Conservation (phyloP, 2,797 vertebrate genomes). For the Mallotus villosus region DNA sequence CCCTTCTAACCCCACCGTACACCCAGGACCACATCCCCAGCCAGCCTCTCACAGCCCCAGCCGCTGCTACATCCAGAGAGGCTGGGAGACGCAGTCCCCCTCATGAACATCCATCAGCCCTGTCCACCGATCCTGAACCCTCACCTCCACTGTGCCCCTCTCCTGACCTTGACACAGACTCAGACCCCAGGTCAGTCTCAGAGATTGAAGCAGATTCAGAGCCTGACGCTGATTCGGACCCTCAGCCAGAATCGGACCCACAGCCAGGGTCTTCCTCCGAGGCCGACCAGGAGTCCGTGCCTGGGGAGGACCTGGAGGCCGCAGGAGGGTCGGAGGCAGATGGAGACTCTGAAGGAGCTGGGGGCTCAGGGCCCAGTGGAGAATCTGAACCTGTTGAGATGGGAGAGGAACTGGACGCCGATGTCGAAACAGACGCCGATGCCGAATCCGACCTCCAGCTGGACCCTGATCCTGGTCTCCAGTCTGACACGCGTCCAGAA, state of each 20-base stretch:
- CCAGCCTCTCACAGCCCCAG: constrained; percentile 32
- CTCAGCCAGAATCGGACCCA: constrained; percentile 12
- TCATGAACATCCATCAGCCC: constrained; percentile 21
- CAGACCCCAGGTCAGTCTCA: constrained; percentile 60
- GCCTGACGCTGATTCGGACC: constrained; percentile 34
- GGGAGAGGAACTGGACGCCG: constrained; percentile 47
- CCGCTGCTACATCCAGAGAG: constrained; percentile 35
- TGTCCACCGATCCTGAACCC: constrained; percentile 46
- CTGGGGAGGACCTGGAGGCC: constrained; percentile 41
- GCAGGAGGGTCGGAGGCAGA: constrained; percentile 25
- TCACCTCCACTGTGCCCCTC: constrained; percentile 43
- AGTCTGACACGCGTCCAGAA: constrained; percentile 44
- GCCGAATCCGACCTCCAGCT: constrained; percentile 60
- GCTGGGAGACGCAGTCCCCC: constrained; percentile 24
- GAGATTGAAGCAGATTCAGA: constrained; percentile 46
- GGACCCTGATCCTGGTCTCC: constrained; percentile 53
- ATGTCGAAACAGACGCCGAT: constrained; percentile 62
- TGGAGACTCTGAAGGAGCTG: constrained; percentile 27
- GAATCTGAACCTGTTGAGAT: constrained; percentile 53
- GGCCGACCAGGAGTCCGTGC: constrained; percentile 54
- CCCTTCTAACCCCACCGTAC: constrained; percentile 34
- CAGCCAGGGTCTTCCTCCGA: constrained; percentile 55
- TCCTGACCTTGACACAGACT: constrained; percentile 59
- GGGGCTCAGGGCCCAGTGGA: constrained; percentile 61
- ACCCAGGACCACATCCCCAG: constrained; percentile 30